phyloP scores from a whole-genome alignment of 1,140 invertebrate genomes.

The Drosophila melanica region DNA sequence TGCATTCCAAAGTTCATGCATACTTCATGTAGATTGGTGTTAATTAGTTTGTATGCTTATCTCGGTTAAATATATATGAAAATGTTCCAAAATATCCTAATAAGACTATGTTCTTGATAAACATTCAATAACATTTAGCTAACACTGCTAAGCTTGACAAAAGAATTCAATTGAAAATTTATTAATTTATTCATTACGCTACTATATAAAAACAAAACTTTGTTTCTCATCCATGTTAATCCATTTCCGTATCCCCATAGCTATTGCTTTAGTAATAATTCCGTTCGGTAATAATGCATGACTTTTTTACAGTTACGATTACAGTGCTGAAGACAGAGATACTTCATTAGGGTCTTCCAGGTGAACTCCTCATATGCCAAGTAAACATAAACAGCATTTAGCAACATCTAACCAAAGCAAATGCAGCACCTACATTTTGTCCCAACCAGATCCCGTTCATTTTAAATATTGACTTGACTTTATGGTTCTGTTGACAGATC shows the following conservation, averaged over 20 bases:
- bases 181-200: neutral
- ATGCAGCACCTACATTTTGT: constrained; percentile 2
- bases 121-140: neutral
- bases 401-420: constrained; percentile 44
- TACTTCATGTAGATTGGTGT: constrained; percentile 53
- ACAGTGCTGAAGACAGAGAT: constrained; percentile 2
- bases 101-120: neutral
- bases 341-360: constrained; percentile 40
- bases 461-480: constrained; percentile 53
- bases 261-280: neutral
- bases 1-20: constrained; percentile 54
- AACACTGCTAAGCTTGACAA: neutral
- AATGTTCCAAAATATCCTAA: too few species aligned
- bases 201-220: too few species aligned
- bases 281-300: constrained; percentile 46
- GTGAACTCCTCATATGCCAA: constrained; percentile 48
- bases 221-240: too few species aligned
- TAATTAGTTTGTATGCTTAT: neutral
- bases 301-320: constrained; percentile 46
- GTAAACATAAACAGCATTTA: constrained; percentile 17
- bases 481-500: constrained; percentile 38
- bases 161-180: neutral
- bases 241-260: neutral
- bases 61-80: neutral
- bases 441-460: constrained; percentile 19